Percentiles rank a stretch among this genome's conserved stretches.
phyloP scores from a whole-genome alignment of 1,140 invertebrate species.

The Metaphire vulgaris region DNA sequence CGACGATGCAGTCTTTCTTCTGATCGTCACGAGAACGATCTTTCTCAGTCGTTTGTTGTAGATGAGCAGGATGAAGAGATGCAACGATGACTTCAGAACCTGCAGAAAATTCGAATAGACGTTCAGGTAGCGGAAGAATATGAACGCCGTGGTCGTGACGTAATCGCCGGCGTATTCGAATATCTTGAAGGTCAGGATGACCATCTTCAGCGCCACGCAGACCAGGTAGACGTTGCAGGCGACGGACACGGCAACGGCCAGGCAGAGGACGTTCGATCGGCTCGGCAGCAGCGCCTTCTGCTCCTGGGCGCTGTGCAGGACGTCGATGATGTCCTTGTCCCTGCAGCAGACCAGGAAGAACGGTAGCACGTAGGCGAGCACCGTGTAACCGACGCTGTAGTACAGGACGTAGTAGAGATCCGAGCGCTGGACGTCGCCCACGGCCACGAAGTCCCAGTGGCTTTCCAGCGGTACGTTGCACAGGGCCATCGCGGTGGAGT shows the following conservation, averaged over 20 bases:
- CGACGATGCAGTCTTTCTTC: not conserved
- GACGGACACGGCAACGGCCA: not conserved
- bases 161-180: slow-evolving; percentile 8
- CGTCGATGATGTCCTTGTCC: slow-evolving; percentile 21
- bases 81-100: slow-evolving; percentile 17
- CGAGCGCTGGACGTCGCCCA: not conserved
- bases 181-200: slow-evolving; percentile 20
- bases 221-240: slow-evolving; percentile 22
- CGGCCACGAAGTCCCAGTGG: slow-evolving; percentile 17
- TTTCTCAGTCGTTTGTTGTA: slow-evolving; percentile 1
- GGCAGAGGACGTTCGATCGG: slow-evolving; percentile 1
- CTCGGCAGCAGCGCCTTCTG: not conserved
- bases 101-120: slow-evolving; percentile 16
- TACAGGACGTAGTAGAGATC: slow-evolving; percentile 19
- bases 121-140: slow-evolving; percentile 23
- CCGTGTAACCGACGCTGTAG: slow-evolving; percentile 7
- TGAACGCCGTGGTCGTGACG: slow-evolving; percentile 3
- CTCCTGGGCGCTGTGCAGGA: slow-evolving; percentile 4
- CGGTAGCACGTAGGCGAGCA: slow-evolving; percentile 6
- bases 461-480: slow-evolving; percentile 10
- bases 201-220: slow-evolving; percentile 19
- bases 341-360: slow-evolving; percentile 8
- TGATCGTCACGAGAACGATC: not conserved
- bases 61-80: slow-evolving; percentile 2
- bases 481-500: not conserved